phyloP scores from a whole-genome alignment of 2,888 invertebrate genomes.

The Augochlorella aurata region DNA sequence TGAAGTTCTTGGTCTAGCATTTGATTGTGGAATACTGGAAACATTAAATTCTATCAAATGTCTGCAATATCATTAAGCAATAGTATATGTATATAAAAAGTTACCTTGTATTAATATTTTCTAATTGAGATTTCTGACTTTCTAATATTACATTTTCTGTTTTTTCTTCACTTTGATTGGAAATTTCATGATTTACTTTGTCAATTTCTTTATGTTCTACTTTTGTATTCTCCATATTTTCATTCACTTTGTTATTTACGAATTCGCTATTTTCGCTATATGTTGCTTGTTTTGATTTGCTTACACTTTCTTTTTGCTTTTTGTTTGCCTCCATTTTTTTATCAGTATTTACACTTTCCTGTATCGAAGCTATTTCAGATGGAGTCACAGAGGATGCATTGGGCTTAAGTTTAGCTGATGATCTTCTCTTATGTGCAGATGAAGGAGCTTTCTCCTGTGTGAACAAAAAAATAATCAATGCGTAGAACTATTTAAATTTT shows the following conservation, averaged over 20 bases:
- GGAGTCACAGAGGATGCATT: constrained; percentile 21
- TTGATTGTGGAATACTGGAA: constrained; percentile 42
- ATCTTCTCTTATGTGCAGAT: constrained; percentile 51
- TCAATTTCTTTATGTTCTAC: constrained; percentile 38
- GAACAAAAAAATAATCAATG: constrained; percentile 46
- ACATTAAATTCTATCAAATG: not conserved
- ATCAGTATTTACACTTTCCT: constrained; percentile 15
- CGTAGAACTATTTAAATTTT: not conserved
- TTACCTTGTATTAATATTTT: constrained; percentile 46
- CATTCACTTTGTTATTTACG: constrained; percentile 31
- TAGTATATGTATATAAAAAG: not conserved
- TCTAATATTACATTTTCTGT: constrained; percentile 29
- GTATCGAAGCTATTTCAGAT: constrained; percentile 18
- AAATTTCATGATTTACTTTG: constrained; percentile 19
- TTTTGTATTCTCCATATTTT: constrained; percentile 17
- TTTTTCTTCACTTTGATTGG: constrained; percentile 25
- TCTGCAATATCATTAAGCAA: not conserved
- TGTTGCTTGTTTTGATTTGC: constrained; percentile 28
- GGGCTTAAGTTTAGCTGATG: constrained; percentile 54
- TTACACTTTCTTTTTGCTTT: constrained; percentile 52
- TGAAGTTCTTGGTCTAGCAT: constrained; percentile 82
- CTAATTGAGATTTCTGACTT: constrained; percentile 18
- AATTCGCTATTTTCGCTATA: constrained; percentile 31
- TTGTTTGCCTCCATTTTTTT: constrained; percentile 47
- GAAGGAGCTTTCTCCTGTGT: constrained; percentile 52